phyloP scores from a whole-genome alignment of 2,113 vertebrate genomes.

The Albula glossodonta region DNA sequence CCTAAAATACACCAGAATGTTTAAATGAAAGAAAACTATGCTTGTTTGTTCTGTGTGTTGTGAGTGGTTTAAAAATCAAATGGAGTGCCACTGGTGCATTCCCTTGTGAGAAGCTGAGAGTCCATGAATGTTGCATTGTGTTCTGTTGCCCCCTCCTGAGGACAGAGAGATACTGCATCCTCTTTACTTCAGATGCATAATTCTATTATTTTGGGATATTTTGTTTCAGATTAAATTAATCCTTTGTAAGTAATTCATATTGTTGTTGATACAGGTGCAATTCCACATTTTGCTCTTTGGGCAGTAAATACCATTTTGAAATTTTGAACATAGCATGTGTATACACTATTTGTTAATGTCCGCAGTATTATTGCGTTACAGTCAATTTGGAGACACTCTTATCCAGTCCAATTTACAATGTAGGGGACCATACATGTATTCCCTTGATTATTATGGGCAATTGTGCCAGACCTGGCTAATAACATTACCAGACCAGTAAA shows the following conservation, averaged over 20 bases:
- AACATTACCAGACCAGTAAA: too few relatives aligned
- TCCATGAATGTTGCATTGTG: slow-evolving; percentile 40
- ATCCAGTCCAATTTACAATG: too few relatives aligned
- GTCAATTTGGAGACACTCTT: too few relatives aligned
- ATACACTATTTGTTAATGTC: neutral
- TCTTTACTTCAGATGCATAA: neutral
- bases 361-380: neutral
- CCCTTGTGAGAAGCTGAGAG: slow-evolving; percentile 46
- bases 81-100: slow-evolving; percentile 15
- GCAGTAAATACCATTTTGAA: neutral
- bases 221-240: neutral
- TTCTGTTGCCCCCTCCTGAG: slow-evolving; percentile 64
- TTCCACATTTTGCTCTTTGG: neutral
- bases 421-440: too few relatives aligned
- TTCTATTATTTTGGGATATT: neutral
- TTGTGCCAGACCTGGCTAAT: too few relatives aligned
- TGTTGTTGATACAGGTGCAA: neutral
- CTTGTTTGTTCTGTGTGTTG: neutral
- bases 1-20: neutral
- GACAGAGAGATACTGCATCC: slow-evolving; percentile 52
- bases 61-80: neutral
- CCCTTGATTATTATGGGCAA: too few relatives aligned
- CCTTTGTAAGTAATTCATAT: neutral
- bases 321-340: neutral
- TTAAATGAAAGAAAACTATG: neutral